Evolutionary conservation across 2,797 vertebrate species (phyloP), one percentile per base, ranked within the genome.

Genomic region (Malurus splendens): DNA sequence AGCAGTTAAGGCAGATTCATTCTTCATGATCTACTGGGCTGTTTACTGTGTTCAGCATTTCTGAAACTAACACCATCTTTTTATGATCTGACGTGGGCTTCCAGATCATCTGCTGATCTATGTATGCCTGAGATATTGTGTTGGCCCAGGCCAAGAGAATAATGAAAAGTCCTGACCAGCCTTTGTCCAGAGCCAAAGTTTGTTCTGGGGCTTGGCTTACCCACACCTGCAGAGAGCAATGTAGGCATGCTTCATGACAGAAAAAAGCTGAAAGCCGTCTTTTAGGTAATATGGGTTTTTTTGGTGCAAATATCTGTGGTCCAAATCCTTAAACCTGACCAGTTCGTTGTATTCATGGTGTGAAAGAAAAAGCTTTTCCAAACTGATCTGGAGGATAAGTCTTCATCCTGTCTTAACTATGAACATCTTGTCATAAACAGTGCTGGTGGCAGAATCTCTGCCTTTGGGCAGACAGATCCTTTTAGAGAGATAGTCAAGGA

Each of bases 121-220:
- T 0, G 0, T 32, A 22, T 59, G 15, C 7, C 15, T 5, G 47
- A 59, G 25, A 14, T 19, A 3, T 65, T 75, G 5, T 19, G 60
- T 64, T 23, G 72, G 22, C 27, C 17, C 41, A 55, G 39, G 3
- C 17, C 28, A 68, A 62, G 52, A 65, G 14, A 80, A 60, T 7
- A 85, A 19, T 16, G 18, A 52, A 71, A 64, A 16, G 8, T 41
- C 20, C 39, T 75, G 47, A 36, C 9, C 42, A 61, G 5, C 10
- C 14, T 86, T 60, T 56, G 24, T 66, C 19, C 41, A 84, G 33
- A 85, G 23, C 6, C 14, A 51, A 23, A 10, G 3, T 44, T 82
- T 33, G 3, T 30, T 64, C 71, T 44, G 61, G 41, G 24, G 17
- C 24, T 75, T 78, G 33, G 25, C 25, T 78, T 45, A 22, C 17